Evolutionary conservation across 2,113 vertebrate species (phyloP).

Genomic region (Siniperca knerii): DNA sequence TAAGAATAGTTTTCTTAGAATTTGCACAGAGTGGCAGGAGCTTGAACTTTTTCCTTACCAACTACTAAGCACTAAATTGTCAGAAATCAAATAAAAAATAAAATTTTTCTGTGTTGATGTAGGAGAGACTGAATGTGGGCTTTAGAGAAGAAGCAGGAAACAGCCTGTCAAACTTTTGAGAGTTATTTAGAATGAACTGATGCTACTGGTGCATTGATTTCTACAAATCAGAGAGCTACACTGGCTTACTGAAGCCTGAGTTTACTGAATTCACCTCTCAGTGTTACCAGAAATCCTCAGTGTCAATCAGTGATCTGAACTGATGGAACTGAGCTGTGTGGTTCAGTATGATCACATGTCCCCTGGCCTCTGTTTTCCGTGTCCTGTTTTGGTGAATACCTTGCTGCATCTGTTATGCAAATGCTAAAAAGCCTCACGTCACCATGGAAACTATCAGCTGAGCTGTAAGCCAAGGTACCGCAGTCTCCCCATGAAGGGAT

Average conservation of each 20-base stretch:
- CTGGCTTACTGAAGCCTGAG: not conserved
- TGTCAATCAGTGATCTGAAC: not conserved
- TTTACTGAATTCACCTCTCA: not conserved
- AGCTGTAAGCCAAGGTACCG: conserved; percentile 29
- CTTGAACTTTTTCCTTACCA: not conserved
- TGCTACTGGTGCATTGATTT: not conserved
- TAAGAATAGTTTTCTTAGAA: not conserved
- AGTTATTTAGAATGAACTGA: not conserved
- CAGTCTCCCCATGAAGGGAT: conserved; percentile 45
- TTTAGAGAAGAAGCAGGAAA: not conserved
- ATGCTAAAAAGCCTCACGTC: conserved; percentile 60
- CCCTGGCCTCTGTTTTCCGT: conserved; percentile 16
- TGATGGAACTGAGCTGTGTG: not conserved
- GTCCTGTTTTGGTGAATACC: conserved; percentile 62
- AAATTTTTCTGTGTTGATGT: not conserved
- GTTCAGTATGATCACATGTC: conserved; percentile 27
- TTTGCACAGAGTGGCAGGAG: not conserved
- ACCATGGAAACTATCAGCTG: conserved; percentile 76
- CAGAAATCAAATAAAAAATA: not conserved
- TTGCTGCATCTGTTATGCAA: conserved; percentile 66
- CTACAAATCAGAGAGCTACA: not conserved
- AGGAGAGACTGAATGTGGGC: not conserved
- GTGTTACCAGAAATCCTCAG: not conserved
- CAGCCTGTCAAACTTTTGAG: not conserved
- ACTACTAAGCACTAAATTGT: not conserved